phyloP scores from a whole-genome alignment of 2,797 vertebrate species.

The Sitta carolinensis region DNA sequence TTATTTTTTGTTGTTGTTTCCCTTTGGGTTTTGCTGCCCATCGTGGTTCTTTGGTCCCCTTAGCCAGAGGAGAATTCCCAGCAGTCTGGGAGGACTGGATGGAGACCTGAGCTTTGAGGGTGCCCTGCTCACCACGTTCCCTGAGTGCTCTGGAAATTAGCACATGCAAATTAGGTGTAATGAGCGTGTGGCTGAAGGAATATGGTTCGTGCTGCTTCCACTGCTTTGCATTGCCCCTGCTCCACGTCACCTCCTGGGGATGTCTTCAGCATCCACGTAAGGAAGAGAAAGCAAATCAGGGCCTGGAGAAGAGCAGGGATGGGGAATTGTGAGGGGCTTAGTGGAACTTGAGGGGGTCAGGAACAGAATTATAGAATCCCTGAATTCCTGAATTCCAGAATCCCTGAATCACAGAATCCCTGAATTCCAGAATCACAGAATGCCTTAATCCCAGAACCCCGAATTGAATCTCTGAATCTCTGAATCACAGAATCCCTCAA shows the following conservation, averaged over 20 bases:
- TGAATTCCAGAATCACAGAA: not conserved
- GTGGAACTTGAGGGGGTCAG: not conserved
- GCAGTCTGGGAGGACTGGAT: not conserved
- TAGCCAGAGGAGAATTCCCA: not conserved
- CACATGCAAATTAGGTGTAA: not conserved
- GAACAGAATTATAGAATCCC: fast-evolving
- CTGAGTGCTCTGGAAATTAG: not conserved
- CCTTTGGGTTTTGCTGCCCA: not conserved
- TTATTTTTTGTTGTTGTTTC: not conserved
- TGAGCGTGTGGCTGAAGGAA: not conserved
- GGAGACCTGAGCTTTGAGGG: not conserved
- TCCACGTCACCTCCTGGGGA: fast-evolving
- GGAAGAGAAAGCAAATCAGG: not conserved
- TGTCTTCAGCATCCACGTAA: not conserved
- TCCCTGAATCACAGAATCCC: not conserved
- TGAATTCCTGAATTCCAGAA: fast-evolving
- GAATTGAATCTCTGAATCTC: not conserved
- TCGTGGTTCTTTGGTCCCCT: fast-evolving
- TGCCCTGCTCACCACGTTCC: fast-evolving
- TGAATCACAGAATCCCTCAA: not conserved
- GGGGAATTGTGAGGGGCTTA: not conserved
- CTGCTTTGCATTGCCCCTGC: not conserved
- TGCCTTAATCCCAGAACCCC: not conserved
- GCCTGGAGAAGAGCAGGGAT: not conserved
- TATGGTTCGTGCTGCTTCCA: fast-evolving